A percentile compares a stretch with the other conserved stretches of the same genome.
Conservation (phyloP, 2,888 invertebrate genomes). For the Erebia ligea region DNA sequence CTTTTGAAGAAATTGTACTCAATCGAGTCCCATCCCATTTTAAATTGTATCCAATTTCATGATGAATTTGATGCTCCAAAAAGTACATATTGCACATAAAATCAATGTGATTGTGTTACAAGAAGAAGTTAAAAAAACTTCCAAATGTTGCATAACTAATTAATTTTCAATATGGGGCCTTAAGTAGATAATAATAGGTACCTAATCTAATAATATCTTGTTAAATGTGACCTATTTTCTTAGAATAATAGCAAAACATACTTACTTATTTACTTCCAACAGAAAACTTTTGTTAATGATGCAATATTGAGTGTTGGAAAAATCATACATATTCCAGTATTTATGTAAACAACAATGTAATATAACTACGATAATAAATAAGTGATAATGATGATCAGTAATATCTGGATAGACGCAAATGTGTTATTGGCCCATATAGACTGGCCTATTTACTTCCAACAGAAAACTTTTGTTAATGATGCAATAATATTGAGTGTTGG, state of each 20-base stretch:
- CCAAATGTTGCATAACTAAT: no score
- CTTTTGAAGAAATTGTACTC: no score
- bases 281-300: conserved; percentile 6
- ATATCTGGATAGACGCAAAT: background rate
- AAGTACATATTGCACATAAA: no score
- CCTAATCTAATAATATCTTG: background rate
- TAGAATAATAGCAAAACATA: background rate
- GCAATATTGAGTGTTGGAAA: conserved; percentile 4
- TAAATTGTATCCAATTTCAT: no score
- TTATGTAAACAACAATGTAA: background rate
- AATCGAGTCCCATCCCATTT: no score
- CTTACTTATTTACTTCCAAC: background rate
- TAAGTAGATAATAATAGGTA: background rate
- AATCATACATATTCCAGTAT: background rate
- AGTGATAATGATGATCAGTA: conserved; percentile 5
- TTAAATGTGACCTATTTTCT: conserved; percentile 14
- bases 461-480: no score
- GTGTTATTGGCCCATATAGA: conserved; percentile 5
- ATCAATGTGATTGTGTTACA: no score
- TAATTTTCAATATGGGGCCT: no score
- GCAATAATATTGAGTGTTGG: no score
- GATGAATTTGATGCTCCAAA: no score
- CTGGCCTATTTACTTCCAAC: no score
- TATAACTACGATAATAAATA: background rate
- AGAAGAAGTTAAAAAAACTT: no score